Base-by-base conservation (phyloP, 2,888 invertebrate species). In the Bombyx huttoni region DNA sequence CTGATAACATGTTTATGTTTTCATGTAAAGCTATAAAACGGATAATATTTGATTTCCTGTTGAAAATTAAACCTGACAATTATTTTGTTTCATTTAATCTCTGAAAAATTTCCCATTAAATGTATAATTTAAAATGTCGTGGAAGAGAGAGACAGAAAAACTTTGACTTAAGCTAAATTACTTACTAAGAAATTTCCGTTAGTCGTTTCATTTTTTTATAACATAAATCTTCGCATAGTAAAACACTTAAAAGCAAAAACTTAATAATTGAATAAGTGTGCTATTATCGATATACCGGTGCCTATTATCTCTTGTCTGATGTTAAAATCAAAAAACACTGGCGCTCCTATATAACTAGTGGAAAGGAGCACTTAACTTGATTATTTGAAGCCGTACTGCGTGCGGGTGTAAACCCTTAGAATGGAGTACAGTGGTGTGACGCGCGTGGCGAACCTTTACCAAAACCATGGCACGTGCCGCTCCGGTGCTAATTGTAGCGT, bases 321-420 rank as follows among this genome's bases (percentile, higher is more conserved):
- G 67, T 73, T 78, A 72, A 77, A 81, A 84, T 83, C 78, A 80
- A 85, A 85, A 82, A 84, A 75, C 73, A 73, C 73, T 71, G 75
- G 62, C 73, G 71, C 72, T 70, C 71, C 71, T 70, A 67, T 67
- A 53, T 53, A 55, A 60, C 24, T 24, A 63, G 64, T 72, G 70
- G 75, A 74, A 75, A 74, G 79, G 75, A 82, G 86, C 89, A 88
- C 84, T 89, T 89, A 89, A 90, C 84, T 87, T 89, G 84, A 89
- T 89, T 89, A 86, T 83, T 73, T 67, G 78, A 78, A 76, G 76
- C 75, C 75, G 68, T 71, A 70, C 65, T 65, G 67, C 56, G 64
- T 70, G 67, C 65, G 67, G 63, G 55, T 56, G 51, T 55, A 67
- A 69, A 66, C 60, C 61, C 58, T 63, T 67, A 70, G 66, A 69